Percentiles rank a stretch among this genome's conserved stretches.
Conservation (phyloP, 2,888 invertebrate genomes). For the Agriotes lineatus region DNA sequence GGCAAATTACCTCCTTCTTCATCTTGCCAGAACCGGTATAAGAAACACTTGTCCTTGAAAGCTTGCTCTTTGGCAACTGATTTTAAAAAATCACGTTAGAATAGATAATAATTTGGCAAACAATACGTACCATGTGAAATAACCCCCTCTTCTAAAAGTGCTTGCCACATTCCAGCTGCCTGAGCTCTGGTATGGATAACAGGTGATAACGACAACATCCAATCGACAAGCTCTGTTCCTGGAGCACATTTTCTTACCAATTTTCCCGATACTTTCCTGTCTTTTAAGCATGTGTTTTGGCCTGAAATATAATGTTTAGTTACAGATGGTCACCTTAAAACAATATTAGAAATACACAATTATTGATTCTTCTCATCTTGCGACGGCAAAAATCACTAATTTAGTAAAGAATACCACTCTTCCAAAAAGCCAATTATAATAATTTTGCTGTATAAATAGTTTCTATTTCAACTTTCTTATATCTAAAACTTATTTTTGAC, state of each 20-base stretch:
- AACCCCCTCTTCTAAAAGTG: conserved; percentile 82
- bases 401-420: too few relatives aligned
- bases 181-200: conserved; percentile 76
- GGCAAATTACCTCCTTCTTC: conserved; percentile 72
- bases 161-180: conserved; percentile 88
- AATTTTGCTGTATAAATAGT: too few relatives aligned
- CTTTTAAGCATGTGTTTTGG: conserved; percentile 68
- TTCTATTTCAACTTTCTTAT: too few relatives aligned
- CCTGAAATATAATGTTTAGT: conserved; percentile 57
- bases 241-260: conserved; percentile 79
- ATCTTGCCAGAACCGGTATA: conserved; percentile 85
- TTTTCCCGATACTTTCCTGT: conserved; percentile 71
- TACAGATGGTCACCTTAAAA: not conserved
- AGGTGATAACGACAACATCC: conserved; percentile 76
- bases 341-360: too few relatives aligned
- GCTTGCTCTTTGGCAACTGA: conserved; percentile 82
- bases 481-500: too few relatives aligned
- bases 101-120: not conserved
- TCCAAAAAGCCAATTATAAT: too few relatives aligned
- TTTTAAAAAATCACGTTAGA: not conserved
- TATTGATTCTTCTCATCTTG: too few relatives aligned
- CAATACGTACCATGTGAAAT: conserved; percentile 73
- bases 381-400: too few relatives aligned
- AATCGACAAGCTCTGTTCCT: conserved; percentile 85
- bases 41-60: conserved; percentile 85